These are phyloP conservation scores for Hormaphis cornu DNA, from an alignment of 1,140 invertebrate genomes.

Conservation along the genomic window DNA sequence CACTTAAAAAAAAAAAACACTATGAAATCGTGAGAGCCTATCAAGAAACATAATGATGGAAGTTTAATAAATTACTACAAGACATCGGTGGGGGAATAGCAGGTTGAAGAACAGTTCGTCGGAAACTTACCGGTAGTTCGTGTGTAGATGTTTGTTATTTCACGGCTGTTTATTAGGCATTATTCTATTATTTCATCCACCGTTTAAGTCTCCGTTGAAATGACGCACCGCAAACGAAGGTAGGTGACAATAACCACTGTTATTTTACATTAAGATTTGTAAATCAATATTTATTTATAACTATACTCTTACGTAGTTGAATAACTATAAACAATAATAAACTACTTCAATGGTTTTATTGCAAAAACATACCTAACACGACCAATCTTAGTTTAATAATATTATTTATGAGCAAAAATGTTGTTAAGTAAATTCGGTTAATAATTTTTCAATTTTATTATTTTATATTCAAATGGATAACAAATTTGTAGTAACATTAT, in stretches of 20 bases:
- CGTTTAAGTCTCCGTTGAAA: neutral
- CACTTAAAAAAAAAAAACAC: neutral
- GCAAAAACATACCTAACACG: too few relatives aligned
- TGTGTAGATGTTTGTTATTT: slow-evolving; percentile 4
- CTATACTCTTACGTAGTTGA: too few relatives aligned
- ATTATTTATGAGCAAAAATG: too few relatives aligned
- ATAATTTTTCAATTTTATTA: too few relatives aligned
- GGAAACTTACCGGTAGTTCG: slow-evolving; percentile 5
- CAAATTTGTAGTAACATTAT: too few relatives aligned
- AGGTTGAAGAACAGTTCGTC: slow-evolving; percentile 11
- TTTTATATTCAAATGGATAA: too few relatives aligned
- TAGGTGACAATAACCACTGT: neutral
- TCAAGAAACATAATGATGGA: neutral
- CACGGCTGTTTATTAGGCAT: slow-evolving; percentile 1
- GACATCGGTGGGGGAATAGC: neutral
- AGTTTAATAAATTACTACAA: neutral
- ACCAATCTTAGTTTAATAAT: too few relatives aligned
- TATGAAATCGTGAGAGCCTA: neutral
- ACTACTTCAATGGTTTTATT: too few relatives aligned
- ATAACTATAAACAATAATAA: too few relatives aligned
- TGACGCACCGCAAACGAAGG: neutral
- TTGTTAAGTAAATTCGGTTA: too few relatives aligned
- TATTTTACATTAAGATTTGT: too few relatives aligned
- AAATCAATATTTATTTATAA: too few relatives aligned
- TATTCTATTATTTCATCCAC: neutral